These are phyloP conservation scores for Datnioides undecimradiatus DNA, from an alignment of 2,113 vertebrate genomes.

Conservation along the genomic window DNA sequence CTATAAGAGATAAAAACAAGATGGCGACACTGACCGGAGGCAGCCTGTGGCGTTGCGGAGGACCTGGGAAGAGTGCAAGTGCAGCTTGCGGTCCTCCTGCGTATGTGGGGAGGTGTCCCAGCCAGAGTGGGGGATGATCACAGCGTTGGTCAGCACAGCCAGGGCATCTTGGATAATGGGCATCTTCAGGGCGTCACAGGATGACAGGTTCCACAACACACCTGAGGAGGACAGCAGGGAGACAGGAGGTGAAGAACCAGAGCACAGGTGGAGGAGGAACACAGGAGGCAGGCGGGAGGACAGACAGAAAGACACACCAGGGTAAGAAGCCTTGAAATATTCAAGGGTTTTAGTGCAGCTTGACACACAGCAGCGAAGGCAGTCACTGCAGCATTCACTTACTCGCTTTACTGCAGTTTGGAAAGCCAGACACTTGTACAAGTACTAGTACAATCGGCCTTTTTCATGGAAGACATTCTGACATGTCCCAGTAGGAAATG, in stretches of 20 bases:
- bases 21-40: slow-evolving; percentile 89
- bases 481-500: not conserved
- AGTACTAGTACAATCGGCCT: not conserved
- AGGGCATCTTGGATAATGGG: slow-evolving; percentile 99
- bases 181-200: slow-evolving; percentile 98
- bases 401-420: not conserved
- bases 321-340: slow-evolving; percentile 30
- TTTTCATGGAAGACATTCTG: not conserved
- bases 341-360: slow-evolving; percentile 26
- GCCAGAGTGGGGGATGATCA: slow-evolving; percentile 98
- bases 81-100: slow-evolving; percentile 96
- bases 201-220: slow-evolving; percentile 98
- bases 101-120: slow-evolving; percentile 94
- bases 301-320: slow-evolving; percentile 15
- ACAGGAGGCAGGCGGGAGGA: not conserved
- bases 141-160: slow-evolving; percentile 95
- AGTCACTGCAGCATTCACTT: not conserved
- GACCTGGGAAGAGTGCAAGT: slow-evolving; percentile 98
- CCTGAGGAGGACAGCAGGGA: slow-evolving; percentile 80
- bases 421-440: not conserved
- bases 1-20: not conserved
- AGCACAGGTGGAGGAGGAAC: not conserved
- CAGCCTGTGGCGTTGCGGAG: slow-evolving; percentile 98
- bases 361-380: slow-evolving; percentile 9
- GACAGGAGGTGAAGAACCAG: slow-evolving; percentile 1